Percentiles rank a stretch among this genome's conserved stretches.
Conservation (phyloP, 35 echinoderm and acorn worm species). For the Acanthaster planci region DNA sequence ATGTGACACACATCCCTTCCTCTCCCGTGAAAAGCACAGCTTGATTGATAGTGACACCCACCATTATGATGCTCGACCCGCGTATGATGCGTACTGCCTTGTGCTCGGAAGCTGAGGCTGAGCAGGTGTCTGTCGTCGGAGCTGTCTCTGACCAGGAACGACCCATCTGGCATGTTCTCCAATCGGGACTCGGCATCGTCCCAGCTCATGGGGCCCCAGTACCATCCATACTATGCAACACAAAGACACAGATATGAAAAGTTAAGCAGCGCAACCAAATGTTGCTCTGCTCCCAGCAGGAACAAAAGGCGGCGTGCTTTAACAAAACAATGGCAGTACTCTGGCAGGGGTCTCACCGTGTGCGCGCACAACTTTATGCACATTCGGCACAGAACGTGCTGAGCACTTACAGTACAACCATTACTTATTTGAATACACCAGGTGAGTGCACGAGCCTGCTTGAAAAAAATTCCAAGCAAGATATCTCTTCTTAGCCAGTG, state of each 20-base stretch:
- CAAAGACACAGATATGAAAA: background rate
- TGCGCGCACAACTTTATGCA: too few species aligned
- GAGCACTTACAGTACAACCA: too few species aligned
- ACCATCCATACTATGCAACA: slow-evolving; percentile 85
- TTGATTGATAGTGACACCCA: slow-evolving; percentile 7
- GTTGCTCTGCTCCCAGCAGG: too few species aligned
- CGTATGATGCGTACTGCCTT: slow-evolving; percentile 93
- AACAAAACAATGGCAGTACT: too few species aligned
- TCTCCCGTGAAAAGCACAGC: background rate
- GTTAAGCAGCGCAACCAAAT: background rate
- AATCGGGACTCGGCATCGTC: slow-evolving; percentile 92
- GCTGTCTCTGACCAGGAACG: slow-evolving; percentile 95
- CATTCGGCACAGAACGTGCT: too few species aligned
- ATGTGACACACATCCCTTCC: too few species aligned
- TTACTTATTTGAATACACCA: too few species aligned
- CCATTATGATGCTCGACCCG: slow-evolving; percentile 96
- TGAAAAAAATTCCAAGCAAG: too few species aligned
- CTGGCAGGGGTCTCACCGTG: too few species aligned
- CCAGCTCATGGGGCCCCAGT: slow-evolving; percentile 99
- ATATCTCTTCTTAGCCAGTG: too few species aligned
- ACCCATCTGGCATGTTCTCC: slow-evolving; percentile 95
- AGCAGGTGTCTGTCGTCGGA: slow-evolving; percentile 96
- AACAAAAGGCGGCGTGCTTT: too few species aligned
- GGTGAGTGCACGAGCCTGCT: too few species aligned
- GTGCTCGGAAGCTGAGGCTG: slow-evolving; percentile 85